These are phyloP conservation scores for Eublepharis macularius DNA, from an alignment of 2,113 vertebrate species.

Conservation along the genomic window DNA sequence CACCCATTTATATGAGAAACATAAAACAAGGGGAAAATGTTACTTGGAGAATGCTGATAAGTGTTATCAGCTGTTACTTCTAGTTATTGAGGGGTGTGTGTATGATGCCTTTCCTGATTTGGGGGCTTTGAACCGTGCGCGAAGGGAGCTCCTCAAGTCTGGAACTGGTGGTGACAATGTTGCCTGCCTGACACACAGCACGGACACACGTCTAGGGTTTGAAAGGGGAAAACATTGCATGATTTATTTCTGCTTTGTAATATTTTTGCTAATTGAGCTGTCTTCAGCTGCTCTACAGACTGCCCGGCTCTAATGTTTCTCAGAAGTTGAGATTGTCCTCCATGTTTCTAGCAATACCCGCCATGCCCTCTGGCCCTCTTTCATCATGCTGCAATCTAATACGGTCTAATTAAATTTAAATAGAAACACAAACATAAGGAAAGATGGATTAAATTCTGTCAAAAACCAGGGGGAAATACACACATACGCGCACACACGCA, in stretches of 20 bases:
- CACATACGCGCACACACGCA: too few species aligned
- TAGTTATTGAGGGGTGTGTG: background rate
- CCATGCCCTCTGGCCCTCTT: conserved; percentile 30
- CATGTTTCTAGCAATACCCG: conserved; percentile 18
- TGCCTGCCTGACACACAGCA: conserved; percentile 25
- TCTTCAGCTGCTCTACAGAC: conserved; percentile 4
- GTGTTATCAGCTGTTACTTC: background rate
- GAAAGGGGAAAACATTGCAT: conserved; percentile 4
- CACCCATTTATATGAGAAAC: conserved; percentile 2
- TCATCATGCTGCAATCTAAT: conserved; percentile 32
- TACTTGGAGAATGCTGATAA: conserved; percentile 40
- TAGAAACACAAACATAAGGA: conserved; percentile 42
- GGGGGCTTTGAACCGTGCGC: background rate
- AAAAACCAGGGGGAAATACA: background rate
- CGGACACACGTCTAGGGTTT: conserved; percentile 3
- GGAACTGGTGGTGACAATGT: background rate
- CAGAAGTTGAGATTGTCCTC: conserved; percentile 16
- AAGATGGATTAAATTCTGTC: conserved; percentile 42
- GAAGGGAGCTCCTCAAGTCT: background rate
- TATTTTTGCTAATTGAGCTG: conserved; percentile 22
- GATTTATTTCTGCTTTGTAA: conserved; percentile 16
- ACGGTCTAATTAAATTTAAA: conserved; percentile 51
- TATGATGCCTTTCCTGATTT: conserved; percentile 38
- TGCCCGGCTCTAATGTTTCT: background rate
- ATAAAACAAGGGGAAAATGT: conserved; percentile 29